These are phyloP conservation scores for Takifugu rubripes DNA, from an alignment of 2,797 vertebrate species.

Conservation along the genomic window DNA sequence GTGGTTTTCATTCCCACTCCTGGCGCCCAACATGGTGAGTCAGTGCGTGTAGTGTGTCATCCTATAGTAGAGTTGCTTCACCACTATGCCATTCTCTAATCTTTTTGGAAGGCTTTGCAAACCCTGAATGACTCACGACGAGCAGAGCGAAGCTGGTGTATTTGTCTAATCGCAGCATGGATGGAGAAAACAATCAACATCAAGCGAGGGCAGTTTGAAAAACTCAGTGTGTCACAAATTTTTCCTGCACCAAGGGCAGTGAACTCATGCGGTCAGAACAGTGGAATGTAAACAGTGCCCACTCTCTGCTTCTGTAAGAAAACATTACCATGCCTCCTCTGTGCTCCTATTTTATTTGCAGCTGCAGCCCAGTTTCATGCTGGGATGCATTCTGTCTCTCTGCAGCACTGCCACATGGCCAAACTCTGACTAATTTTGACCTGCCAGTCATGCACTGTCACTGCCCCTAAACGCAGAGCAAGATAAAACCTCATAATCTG, in stretches of 20 bases:
- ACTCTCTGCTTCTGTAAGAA: background rate
- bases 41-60: slow-evolving; percentile 30
- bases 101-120: slow-evolving; percentile 42
- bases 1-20: slow-evolving; percentile 26
- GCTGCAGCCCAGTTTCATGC: slow-evolving; percentile 14
- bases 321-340: background rate
- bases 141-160: slow-evolving; percentile 6
- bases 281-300: too few relatives aligned
- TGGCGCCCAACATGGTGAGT: slow-evolving; percentile 43
- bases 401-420: slow-evolving; percentile 11
- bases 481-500: slow-evolving; percentile 67
- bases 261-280: background rate
- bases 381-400: slow-evolving; percentile 14
- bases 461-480: slow-evolving; percentile 32
- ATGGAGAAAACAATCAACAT: slow-evolving; percentile 2
- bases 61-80: slow-evolving; percentile 31
- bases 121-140: slow-evolving; percentile 8
- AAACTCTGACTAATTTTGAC: slow-evolving; percentile 43
- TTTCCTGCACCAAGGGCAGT: background rate
- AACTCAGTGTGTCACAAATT: background rate
- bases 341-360: slow-evolving; percentile 8
- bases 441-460: slow-evolving; percentile 39
- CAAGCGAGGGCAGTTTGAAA: background rate
- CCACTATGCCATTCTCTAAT: slow-evolving; percentile 17
- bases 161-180: slow-evolving; percentile 12